Evolutionary conservation across 2,797 vertebrate species (phyloP).

Genomic region (Labeo calbasu): DNA sequence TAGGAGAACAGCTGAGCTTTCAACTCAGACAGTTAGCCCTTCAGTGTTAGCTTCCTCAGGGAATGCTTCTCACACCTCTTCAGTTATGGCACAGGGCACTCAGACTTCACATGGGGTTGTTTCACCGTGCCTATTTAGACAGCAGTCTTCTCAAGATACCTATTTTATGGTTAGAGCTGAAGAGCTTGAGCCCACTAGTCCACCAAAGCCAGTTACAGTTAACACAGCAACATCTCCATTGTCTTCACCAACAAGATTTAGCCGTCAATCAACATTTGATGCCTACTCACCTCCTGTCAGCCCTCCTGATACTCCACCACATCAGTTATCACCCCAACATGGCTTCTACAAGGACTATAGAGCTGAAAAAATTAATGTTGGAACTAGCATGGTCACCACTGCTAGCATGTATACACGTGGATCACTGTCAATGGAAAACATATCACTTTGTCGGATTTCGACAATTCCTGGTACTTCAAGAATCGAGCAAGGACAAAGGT

Average conservation of each 20-base stretch:
- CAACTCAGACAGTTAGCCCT: constrained; percentile 88
- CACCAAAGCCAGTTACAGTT: constrained; percentile 84
- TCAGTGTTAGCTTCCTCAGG: constrained; percentile 71
- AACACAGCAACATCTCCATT: constrained; percentile 88
- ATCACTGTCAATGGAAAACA: constrained; percentile 92
- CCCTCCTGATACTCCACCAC: constrained; percentile 82
- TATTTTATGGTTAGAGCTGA: constrained; percentile 83
- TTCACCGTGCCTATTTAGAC: constrained; percentile 84
- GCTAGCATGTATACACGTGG: constrained; percentile 87
- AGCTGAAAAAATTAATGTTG: constrained; percentile 80
- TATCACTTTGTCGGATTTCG: constrained; percentile 95
- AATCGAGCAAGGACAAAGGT: constrained; percentile 91
- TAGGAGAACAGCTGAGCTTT: constrained; percentile 89
- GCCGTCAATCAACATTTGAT: constrained; percentile 84
- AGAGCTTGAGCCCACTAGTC: constrained; percentile 84
- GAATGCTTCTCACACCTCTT: constrained; percentile 72
- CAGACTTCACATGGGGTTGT: constrained; percentile 85
- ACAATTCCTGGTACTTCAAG: constrained; percentile 92
- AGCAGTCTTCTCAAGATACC: constrained; percentile 89
- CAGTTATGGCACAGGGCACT: constrained; percentile 90
- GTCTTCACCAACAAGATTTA: constrained; percentile 88
- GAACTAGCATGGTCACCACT: constrained; percentile 81
- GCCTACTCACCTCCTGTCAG: constrained; percentile 84
- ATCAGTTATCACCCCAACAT: constrained; percentile 81
- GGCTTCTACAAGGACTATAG: constrained; percentile 79